These are phyloP conservation scores for Hermodice carunculata DNA, from an alignment of 2,888 invertebrate species.

Conservation along the genomic window DNA sequence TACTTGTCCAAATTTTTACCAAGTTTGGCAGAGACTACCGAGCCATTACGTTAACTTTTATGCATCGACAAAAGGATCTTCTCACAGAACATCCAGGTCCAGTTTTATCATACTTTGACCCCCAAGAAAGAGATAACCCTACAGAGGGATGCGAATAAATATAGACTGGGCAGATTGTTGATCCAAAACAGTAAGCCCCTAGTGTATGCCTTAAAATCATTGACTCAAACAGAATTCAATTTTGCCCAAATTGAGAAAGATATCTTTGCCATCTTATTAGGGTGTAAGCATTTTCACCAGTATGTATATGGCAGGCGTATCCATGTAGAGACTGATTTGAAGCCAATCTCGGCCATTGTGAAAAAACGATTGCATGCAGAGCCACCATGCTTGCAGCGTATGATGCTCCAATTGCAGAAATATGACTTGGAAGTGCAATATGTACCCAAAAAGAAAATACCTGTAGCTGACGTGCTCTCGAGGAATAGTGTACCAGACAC, in stretches of 20 bases:
- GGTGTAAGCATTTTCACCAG: background rate
- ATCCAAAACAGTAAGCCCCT: background rate
- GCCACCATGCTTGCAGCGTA: background rate
- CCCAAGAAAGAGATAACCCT: no score
- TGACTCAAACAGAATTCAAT: background rate
- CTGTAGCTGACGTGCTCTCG: background rate
- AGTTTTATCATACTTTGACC: no score
- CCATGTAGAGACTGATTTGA: background rate
- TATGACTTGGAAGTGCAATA: no score
- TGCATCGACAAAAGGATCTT: no score
- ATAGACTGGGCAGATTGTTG: no score
- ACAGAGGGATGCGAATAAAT: no score
- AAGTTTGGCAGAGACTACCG: background rate
- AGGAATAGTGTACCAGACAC: background rate
- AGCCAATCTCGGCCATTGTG: background rate
- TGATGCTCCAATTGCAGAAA: background rate
- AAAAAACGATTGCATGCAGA: background rate
- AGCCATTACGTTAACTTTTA: background rate
- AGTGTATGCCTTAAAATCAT: background rate
- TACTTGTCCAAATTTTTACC: background rate
- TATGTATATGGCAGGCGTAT: constrained; percentile 1
- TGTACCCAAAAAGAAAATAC: background rate
- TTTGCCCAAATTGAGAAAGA: background rate
- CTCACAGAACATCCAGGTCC: no score
- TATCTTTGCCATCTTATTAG: background rate